Base-by-base conservation (phyloP, 1,140 invertebrate species). In the Calephelis virginiensis region DNA sequence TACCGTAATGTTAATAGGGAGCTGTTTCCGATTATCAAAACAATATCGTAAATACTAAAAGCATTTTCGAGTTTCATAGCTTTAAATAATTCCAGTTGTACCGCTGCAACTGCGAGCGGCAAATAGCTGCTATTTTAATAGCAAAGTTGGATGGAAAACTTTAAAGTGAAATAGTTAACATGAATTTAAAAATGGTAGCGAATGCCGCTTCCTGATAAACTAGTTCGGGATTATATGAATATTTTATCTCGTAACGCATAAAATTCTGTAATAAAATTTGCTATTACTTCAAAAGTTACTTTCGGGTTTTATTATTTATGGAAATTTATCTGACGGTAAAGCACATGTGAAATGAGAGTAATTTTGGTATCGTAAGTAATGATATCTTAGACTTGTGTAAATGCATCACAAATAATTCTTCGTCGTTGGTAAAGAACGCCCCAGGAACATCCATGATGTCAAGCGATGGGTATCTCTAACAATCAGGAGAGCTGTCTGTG, bases 91-190 rank as follows among this genome's bases (percentile, higher is more conserved):
- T 10, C 49, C 49, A 53, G 50, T 53, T 53, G 10, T 53, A 17
- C 50, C 28, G 28, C 3, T 28, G 28, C 17, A 53, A 53, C 50
- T 28, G 17, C 50, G 50, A 28, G 13, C 13, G 13, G 13, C 13
- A 50, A 50, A 50, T 50, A 50, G 13, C 49, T 50, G 49, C 49
- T 50, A 50, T 50, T 50, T 50, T 50, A 50, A 14, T 14, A 50
- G 14, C n/a, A 50, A 50, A 50, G 49, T 50, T 50, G 50, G 49
- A 50, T 50, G 13, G 50, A 9, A 28, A 53, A 53, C 8, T 53
- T 53, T 53, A 53, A 53, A 53, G 50, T 53, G 50, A 53, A 53
- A 53, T 53, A 53, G 50, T 53, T 53, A 53, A 53, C 50, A 53
- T 53, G 50, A 53, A 53, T 53, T 53, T 53, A 53, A 53, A 53